Percentiles rank a stretch among this genome's conserved stretches.
Evolutionary conservation across 2,797 vertebrate genomes (phyloP).

Genomic region (Serranus cabrilla): DNA sequence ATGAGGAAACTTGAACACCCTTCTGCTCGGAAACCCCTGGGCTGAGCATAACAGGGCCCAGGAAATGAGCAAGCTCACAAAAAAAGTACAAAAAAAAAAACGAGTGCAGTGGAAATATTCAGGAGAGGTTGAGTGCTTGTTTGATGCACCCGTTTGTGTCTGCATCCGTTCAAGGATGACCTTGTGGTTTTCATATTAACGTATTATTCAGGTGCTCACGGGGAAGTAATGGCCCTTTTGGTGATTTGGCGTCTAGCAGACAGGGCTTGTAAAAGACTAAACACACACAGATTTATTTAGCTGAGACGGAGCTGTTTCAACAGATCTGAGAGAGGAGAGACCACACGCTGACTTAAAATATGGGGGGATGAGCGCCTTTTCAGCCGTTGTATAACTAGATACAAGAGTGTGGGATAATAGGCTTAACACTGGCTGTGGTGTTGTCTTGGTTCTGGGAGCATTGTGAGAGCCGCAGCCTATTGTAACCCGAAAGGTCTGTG

Average conservation of each 20-base stretch:
- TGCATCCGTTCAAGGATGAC: constrained; percentile 52
- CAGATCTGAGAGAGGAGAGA: constrained; percentile 46
- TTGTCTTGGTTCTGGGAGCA: constrained; percentile 64
- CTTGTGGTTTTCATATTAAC: constrained; percentile 57
- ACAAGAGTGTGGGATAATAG: constrained; percentile 68
- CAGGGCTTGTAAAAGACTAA: constrained; percentile 27
- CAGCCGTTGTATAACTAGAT: constrained; percentile 57
- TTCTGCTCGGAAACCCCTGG: constrained; percentile 67
- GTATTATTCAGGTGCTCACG: constrained; percentile 41
- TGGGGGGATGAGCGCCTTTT: constrained; percentile 60
- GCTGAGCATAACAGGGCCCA: constrained; percentile 58
- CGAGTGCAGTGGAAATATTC: constrained; percentile 40
- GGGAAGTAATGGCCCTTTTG: constrained; percentile 40
- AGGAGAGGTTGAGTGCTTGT: constrained; percentile 45
- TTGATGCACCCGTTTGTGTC: constrained; percentile 45
- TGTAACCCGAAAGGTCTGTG: constrained; percentile 62
- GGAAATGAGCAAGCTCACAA: constrained; percentile 50
- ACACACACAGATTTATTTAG: constrained; percentile 37
- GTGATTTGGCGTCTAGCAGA: constrained; percentile 27
- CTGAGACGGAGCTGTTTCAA: constrained; percentile 30
- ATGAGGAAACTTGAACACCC: constrained; percentile 74
- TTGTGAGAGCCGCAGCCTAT: constrained; percentile 59
- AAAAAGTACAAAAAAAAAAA: neutral
- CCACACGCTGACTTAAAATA: constrained; percentile 63
- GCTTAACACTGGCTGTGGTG: constrained; percentile 65